A percentile compares a stretch with the other conserved stretches of the same genome.
Conservation (phyloP, 2,797 vertebrate species). For the Chloroceryle inda region DNA sequence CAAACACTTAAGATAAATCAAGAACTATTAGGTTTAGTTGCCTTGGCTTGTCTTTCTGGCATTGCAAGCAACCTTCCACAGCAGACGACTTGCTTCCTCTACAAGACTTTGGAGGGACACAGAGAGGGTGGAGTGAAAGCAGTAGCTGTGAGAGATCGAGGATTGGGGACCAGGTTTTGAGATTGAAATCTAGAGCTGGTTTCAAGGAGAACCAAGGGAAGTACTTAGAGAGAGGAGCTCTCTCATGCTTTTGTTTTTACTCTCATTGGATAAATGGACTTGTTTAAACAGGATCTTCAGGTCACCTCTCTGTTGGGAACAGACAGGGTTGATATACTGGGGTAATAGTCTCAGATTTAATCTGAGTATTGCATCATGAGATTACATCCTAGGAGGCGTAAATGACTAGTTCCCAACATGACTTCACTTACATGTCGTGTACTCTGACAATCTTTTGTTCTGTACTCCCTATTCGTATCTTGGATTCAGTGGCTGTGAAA, state of each 20-base stretch:
- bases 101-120: not conserved
- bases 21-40: not conserved
- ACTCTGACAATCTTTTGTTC: rapidly evolving
- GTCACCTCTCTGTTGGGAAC: not conserved
- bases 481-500: not conserved
- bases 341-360: slow-evolving; percentile 31
- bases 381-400: not conserved
- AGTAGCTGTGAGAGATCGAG: not conserved
- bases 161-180: not conserved
- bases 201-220: not conserved
- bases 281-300: slow-evolving; percentile 44
- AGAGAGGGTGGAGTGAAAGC: not conserved
- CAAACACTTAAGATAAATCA: not conserved
- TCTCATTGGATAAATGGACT: slow-evolving; percentile 40
- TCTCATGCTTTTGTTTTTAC: slow-evolving; percentile 7
- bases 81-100: not conserved
- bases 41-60: not conserved
- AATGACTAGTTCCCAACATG: not conserved
- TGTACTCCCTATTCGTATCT: not conserved
- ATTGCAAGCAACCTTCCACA: not conserved
- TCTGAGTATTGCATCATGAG: not conserved
- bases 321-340: not conserved
- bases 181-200: not conserved
- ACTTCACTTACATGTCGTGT: not conserved
- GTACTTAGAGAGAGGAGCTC: not conserved